Evolutionary conservation across 2,797 vertebrate genomes (phyloP).

Genomic region (Mormyrops attenuatus): DNA sequence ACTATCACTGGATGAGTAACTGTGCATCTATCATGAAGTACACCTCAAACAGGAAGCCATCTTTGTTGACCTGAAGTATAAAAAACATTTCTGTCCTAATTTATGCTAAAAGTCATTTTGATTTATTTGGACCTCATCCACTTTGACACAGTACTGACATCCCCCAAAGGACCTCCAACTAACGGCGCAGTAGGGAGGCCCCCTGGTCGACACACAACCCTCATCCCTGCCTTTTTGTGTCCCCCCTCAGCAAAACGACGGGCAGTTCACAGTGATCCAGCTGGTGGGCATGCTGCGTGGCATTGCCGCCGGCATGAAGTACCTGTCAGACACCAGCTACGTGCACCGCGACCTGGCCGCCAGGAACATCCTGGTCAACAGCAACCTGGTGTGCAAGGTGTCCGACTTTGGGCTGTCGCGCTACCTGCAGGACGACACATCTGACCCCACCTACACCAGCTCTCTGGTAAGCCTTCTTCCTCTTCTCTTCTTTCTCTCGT

Average conservation of each 20-base stretch:
- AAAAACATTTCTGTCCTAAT: not conserved
- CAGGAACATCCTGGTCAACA: constrained; percentile 96
- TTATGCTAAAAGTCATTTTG: not conserved
- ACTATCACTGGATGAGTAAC: not conserved
- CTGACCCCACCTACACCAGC: constrained; percentile 96
- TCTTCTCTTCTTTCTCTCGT: not conserved
- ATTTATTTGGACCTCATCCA: not conserved
- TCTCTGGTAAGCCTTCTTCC: constrained; percentile 74
- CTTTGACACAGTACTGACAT: not conserved
- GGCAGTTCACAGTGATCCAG: constrained; percentile 97
- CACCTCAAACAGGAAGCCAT: not conserved
- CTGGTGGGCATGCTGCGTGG: constrained; percentile 96
- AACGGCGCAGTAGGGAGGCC: not conserved
- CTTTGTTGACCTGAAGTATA: not conserved
- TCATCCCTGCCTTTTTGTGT: not conserved
- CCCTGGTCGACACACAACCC: not conserved
- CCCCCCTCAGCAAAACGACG: constrained; percentile 83
- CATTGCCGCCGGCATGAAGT: constrained; percentile 95
- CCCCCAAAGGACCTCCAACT: not conserved
- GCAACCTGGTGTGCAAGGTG: constrained; percentile 97
- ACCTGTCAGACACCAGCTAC: constrained; percentile 95
- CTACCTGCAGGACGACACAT: constrained; percentile 93
- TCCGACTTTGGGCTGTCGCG: constrained; percentile 95
- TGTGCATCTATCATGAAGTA: not conserved
- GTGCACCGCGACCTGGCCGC: constrained; percentile 95